Evolutionary conservation across 2,888 invertebrate species (phyloP), one percentile per base, ranked within the genome.

Genomic region (Acrobasis repandana): DNA sequence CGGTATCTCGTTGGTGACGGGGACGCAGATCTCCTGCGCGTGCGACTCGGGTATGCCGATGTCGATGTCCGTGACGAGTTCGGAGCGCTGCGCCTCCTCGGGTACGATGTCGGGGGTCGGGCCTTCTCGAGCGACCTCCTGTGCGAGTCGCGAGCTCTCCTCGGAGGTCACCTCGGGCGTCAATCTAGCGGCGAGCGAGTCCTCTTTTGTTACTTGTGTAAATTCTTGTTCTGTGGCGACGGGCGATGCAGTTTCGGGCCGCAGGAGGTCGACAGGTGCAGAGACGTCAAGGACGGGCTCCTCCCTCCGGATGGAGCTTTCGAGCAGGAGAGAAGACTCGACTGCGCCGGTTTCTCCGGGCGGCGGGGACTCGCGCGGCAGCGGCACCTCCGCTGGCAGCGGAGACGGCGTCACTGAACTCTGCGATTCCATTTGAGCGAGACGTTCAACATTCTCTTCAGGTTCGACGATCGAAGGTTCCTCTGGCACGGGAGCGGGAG

Each of bases 21-120:
- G 92, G 72, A 82, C 88, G 85, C 79, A 93, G 67, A 85, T 93
- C 86, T 91, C 89, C 63, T 90, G 90, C 58, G 90, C 90, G 51
- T 83, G 82, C 34, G 85, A 88, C 67, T 90, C 90, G 18, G 88
- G 80, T 54, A 86, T 83, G 63, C 85, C 88, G 51, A 86, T 85
- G 65, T 90, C 90, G 61, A 89, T 79, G 65, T 90, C 90, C 48
- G 90, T 89, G 67, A 89, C 84, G 68, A 87, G 83, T 60, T 86
- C 89, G 60, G 76, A 69, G 62, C 79, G 83, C 61, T 72, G 63
- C 65, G 34, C 76, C 78, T 65, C 80, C 20, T 85, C 86, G 18
- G 88, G 83, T 47, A 88, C 82, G 11, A 90, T 76, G 66, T 90
- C 90, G 60, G 90, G 88, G 9, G 89, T 77, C 61, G 82, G 81